Base-by-base conservation (phyloP, 2,113 vertebrate species). In the Ceuthmochares aereus region DNA sequence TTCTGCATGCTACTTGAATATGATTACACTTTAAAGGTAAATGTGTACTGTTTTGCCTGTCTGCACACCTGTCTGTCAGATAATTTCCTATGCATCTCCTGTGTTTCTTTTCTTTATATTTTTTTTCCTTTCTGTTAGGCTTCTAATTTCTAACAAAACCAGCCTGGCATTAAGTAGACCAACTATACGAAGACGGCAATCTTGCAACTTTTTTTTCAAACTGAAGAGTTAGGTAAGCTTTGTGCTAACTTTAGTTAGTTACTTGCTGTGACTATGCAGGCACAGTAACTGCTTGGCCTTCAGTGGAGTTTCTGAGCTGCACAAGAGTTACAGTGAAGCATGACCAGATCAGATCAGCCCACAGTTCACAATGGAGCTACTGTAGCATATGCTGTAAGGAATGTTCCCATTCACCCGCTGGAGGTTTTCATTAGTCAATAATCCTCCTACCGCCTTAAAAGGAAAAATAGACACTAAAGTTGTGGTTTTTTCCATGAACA, bases 161-260 rank as follows among this genome's bases (percentile, higher is more conserved):
- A 73, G 5, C 12, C 29, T 81, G 26, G 4, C 22, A 45, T 62
- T 79, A 82, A 74, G 29, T 58, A 17, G 12, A 63, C 23, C 17
- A 62, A 12, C n/a, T n/a, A 11, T 10, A 37, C 0, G 0, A 89
- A 80, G 25, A 45, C 0, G 64, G 18, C 42, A 90, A 25, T 9
- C 7, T 56, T 32, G 34, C 4, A 54, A 47, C 21, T 36, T 76
- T 81, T 62, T 60, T 40, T 29, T 3, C 19, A 42, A 77, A 16
- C 6, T 74, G 34, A 89, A 36, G 23, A 0, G 1, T 55, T 55
- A 69, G 25, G 16, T 62, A 22, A 78, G 19, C 17, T 87, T 84
- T 84, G 19, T 43, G 25, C 6, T 49, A 60, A 42, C 13, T 69
- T 84, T 12, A 40, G 30, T n/a, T 56, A 72, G 54, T 17, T 51